phyloP scores from a whole-genome alignment of 2,113 vertebrate genomes.

The Anarhynchus alexandrinus region DNA sequence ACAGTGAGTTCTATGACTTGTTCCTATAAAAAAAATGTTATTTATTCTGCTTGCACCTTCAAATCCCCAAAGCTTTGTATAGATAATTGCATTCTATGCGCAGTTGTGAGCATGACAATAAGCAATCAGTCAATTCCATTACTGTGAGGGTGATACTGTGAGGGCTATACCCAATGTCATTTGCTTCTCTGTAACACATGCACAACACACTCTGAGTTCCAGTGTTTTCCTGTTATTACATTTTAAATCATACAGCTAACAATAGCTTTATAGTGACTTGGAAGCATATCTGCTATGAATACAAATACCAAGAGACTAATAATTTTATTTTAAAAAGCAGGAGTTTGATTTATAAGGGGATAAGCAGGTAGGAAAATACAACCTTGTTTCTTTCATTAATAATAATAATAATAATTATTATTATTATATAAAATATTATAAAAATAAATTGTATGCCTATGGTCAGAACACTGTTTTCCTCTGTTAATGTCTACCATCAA shows the following conservation, averaged over 20 bases:
- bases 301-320: background rate
- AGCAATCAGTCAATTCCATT: conserved; percentile 42
- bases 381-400: background rate
- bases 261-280: conserved; percentile 1
- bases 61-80: conserved; percentile 11
- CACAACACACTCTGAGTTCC: background rate
- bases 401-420: too few relatives aligned
- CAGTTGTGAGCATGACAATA: conserved; percentile 14
- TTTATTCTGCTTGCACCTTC: conserved; percentile 4
- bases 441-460: background rate
- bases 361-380: background rate
- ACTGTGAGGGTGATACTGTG: background rate
- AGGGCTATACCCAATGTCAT: background rate
- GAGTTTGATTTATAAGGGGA: background rate
- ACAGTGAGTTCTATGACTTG: background rate
- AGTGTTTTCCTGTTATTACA: conserved; percentile 34
- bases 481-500: background rate
- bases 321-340: background rate
- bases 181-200: conserved; percentile 21
- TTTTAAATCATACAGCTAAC: conserved; percentile 56
- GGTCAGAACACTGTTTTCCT: background rate
- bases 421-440: background rate
- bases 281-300: background rate
- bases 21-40: background rate
- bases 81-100: conserved; percentile 22